Base-by-base conservation (phyloP, 2,113 vertebrate genomes). In the Odontophorus gujanensis region DNA sequence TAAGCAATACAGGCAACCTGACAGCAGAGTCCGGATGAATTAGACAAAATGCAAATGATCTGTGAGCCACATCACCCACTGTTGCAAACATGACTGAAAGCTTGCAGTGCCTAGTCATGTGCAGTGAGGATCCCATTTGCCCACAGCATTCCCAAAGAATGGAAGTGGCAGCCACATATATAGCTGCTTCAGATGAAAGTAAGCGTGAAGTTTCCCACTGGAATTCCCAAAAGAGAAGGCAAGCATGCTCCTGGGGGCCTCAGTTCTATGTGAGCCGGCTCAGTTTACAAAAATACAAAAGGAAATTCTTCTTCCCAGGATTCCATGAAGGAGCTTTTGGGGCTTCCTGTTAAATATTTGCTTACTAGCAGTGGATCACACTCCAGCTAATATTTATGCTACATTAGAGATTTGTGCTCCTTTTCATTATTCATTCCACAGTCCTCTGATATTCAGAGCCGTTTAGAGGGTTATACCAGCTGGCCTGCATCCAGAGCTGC, bases 281-380 rank as follows among this genome's bases (percentile, higher is more conserved):
- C 59, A 71, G 28, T 10, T 82, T 80, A 80, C 21, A 89, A 77
- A 76, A 93, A 42, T 18, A 89, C 5, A 11, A 81, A 77, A 93
- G 75, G 63, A 93, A 89, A 83, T 89, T 85, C 50, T 78, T 90
- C 48, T 74, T 89, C 19, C 50, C 55, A 71, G 66, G 28, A 74
- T 4, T 11, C 55, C 75, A 76, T 32, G 30, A 89, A 68, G 71
- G 32, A 92, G 42, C 26, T 63, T 14, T 59, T 85, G 28, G 2
- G 9, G 22, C 51, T 93, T 95, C 57, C 85, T 55, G 72, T 89
- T 63, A 59, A 89, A 55, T 87, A 74, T 74, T 80, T 93, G 17
- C 42, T 89, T 82, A n/a, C 47, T 85, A 62, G 50, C 15, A 10
- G 7, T 42, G 47, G 80, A 92, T 40, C 19, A 69, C 7, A 38